phyloP scores from a whole-genome alignment of 1,140 invertebrate genomes.

The Trichonephila inaurata region DNA sequence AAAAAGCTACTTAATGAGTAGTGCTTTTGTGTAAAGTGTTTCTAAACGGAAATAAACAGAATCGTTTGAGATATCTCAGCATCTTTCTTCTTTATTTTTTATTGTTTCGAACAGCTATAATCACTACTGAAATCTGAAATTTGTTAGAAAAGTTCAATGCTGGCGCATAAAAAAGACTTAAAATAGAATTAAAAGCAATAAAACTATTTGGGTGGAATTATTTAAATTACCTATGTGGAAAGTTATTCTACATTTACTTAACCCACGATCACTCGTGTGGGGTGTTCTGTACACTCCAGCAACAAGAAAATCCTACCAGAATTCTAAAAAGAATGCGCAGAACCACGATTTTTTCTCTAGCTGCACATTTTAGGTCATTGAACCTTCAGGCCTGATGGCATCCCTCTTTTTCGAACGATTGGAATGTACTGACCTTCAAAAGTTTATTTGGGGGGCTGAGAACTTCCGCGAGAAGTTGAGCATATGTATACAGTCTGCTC shows the following conservation, averaged over 20 bases:
- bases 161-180: not conserved
- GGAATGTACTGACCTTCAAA: too few relatives aligned
- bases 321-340: too few relatives aligned
- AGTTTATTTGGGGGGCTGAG: too few relatives aligned
- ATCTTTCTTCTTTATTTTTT: not conserved
- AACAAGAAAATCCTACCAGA: too few relatives aligned
- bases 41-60: not conserved
- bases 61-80: not conserved
- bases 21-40: not conserved
- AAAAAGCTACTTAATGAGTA: constrained; percentile 25
- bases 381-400: too few relatives aligned
- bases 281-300: too few relatives aligned
- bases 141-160: not conserved
- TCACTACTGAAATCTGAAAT: not conserved
- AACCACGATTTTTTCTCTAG: too few relatives aligned
- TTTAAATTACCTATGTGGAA: not conserved
- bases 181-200: not conserved
- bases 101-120: not conserved
- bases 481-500: too few relatives aligned
- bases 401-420: too few relatives aligned
- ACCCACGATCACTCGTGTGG: too few relatives aligned
- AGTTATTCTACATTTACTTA: not conserved
- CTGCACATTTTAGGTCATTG: too few relatives aligned
- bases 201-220: not conserved
- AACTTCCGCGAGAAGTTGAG: too few relatives aligned